phyloP scores from a whole-genome alignment of 2,888 invertebrate genomes.

The Drosophila lacicola region DNA sequence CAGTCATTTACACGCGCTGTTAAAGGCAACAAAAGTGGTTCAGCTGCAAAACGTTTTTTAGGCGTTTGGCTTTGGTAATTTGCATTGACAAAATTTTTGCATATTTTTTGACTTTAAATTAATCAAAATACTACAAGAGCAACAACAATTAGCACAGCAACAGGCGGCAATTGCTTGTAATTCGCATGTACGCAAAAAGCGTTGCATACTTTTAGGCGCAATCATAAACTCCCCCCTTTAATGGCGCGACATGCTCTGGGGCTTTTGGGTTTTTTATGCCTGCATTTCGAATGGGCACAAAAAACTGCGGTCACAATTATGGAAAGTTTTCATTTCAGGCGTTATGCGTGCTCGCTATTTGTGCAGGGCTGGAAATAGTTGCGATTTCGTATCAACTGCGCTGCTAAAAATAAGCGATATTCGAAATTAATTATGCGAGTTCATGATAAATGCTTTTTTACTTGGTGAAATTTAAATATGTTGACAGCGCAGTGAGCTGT shows the following conservation, averaged over 20 bases:
- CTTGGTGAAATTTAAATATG: not conserved
- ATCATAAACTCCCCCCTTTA: slow-evolving; percentile 52
- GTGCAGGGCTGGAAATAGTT: slow-evolving; percentile 7
- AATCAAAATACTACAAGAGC: slow-evolving; percentile 36
- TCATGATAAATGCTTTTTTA: not conserved
- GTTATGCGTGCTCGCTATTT: slow-evolving; percentile 8
- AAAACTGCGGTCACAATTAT: slow-evolving; percentile 28
- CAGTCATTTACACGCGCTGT: slow-evolving; percentile 3
- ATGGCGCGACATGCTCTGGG: slow-evolving; percentile 9
- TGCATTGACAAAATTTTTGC: slow-evolving; percentile 28
- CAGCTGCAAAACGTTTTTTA: slow-evolving; percentile 9
- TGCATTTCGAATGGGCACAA: slow-evolving; percentile 7
- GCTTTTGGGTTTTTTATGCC: not conserved
- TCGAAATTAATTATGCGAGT: slow-evolving; percentile 1
- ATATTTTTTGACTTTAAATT: slow-evolving; percentile 34
- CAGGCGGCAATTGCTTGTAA: slow-evolving; percentile 11
- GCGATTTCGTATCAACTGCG: not conserved
- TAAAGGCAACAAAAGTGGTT: slow-evolving; percentile 12
- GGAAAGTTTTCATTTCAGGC: slow-evolving; percentile 17
- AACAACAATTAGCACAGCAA: slow-evolving; percentile 35
- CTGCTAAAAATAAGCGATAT: not conserved
- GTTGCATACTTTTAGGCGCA: slow-evolving; percentile 43
- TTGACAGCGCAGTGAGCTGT: not conserved
- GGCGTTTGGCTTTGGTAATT: slow-evolving; percentile 29
- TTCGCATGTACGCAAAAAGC: slow-evolving; percentile 4